These are phyloP conservation scores for Aphrophora alni DNA, from an alignment of 2,888 invertebrate species.

Conservation along the genomic window DNA sequence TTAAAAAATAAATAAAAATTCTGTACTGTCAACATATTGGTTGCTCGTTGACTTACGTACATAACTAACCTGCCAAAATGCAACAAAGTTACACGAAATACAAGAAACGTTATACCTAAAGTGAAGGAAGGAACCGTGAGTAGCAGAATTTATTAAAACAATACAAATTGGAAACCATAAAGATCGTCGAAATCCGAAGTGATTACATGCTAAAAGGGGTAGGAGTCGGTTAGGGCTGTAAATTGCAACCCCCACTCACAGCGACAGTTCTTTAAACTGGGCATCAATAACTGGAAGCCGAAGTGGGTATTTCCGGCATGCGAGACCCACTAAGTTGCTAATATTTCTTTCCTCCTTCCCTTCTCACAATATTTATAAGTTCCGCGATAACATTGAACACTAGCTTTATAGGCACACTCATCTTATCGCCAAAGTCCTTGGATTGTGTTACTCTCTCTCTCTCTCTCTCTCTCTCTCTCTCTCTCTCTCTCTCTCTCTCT, in stretches of 20 bases:
- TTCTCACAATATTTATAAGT: not conserved
- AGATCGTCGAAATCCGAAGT: not conserved
- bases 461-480: no score
- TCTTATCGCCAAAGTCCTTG: not conserved
- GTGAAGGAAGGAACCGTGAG: not conserved
- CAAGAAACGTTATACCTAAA: no score
- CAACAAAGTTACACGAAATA: no score
- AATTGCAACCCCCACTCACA: not conserved
- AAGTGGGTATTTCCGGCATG: not conserved
- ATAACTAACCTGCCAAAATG: no score
- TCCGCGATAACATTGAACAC: not conserved
- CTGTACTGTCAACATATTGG: no score
- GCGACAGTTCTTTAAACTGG: not conserved
- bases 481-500: no score
- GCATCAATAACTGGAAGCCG: not conserved
- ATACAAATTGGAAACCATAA: not conserved
- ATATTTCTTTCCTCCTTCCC: not conserved
- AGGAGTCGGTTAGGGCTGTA: not conserved
- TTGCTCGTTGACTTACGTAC: no score
- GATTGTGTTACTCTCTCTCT: no score
- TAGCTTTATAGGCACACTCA: not conserved
- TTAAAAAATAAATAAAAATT: no score
- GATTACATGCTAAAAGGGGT: not conserved
- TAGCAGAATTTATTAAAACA: not conserved
- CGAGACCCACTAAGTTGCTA: not conserved